Percentiles rank a stretch among this genome's conserved stretches.
phyloP scores from a whole-genome alignment of 2,113 vertebrate genomes.

The Galbula dea region DNA sequence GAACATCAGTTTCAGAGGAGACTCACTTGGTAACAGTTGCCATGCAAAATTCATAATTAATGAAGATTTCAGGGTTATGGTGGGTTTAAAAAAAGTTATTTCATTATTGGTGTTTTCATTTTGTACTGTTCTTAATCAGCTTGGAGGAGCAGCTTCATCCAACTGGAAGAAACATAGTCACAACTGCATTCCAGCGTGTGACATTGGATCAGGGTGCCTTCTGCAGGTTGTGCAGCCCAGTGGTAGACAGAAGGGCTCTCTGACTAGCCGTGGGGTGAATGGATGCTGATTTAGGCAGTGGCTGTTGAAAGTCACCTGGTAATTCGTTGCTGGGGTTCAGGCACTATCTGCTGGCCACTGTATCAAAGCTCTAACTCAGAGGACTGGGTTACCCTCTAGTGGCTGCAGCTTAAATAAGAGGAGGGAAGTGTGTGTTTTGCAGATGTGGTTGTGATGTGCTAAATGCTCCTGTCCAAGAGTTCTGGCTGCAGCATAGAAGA shows the following conservation, averaged over 20 bases:
- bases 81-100: conserved; percentile 38
- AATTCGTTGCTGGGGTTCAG: neutral
- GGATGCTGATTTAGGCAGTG: neutral
- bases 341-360: neutral
- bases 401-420: conserved; percentile 39
- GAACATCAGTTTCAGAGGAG: conserved; percentile 70
- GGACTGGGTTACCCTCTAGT: conserved; percentile 56
- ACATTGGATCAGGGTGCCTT: neutral
- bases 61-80: conserved; percentile 63
- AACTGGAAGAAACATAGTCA: neutral
- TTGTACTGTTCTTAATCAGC: conserved; percentile 11
- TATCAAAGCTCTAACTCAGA: neutral
- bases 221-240: neutral
- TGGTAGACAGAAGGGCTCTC: neutral
- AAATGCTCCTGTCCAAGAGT: neutral
- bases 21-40: conserved; percentile 76
- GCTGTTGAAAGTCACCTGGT: neutral
- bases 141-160: neutral
- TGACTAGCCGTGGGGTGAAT: neutral
- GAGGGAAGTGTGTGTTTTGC: neutral
- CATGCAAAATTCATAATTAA: conserved; percentile 74
- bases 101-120: conserved; percentile 54
- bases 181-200: accelerated
- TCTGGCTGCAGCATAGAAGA: neutral
- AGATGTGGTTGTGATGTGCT: neutral